Evolutionary conservation across 2,797 vertebrate genomes (phyloP), one percentile per base, ranked within the genome.

Genomic region (Argentina silus): DNA sequence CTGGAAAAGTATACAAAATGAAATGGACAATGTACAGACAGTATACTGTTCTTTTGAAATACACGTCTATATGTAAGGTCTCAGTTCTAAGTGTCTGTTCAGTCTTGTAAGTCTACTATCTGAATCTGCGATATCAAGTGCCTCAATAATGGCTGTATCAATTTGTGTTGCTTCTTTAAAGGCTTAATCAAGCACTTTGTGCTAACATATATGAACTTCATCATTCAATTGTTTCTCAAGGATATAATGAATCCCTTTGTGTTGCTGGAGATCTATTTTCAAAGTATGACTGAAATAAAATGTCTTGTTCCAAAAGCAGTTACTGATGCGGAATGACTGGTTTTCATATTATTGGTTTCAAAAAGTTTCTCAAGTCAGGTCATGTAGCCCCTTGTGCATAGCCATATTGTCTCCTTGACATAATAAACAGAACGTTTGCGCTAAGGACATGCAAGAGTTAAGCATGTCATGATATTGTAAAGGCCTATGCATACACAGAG

Each of bases 211-310:
- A 73, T 78, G 72, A 83, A 85, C 76, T 77, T 65, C 70, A 69
- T 67, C 88, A 83, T 86, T 90, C 78, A 82, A 63, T 79, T 74
- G 80, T 80, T 78, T 78, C 67, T 74, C 84, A 77, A 74, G 73
- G 57, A 85, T 87, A 83, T 86, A 83, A 75, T 79, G 70, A 82
- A 83, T 82, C 60, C 69, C 61, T 84, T 51, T 60, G 71, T 87
- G 78, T 89, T 91, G 84, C 85, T 90, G 83, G 83, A 87, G 76
- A 81, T 87, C 83, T 83, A 80, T 89, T 91, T 91, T 90, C 71
- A 87, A 92, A 87, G 72, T 85, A 85, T 88, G 86, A 89, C 80
- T 92, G 86, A 90, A 95, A 94, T 94, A 93, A 94, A 94, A 88
- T 86, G 1, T 88, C 76, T 82, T 81, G 85, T 81, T 90, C 75